phyloP scores from a whole-genome alignment of 2,797 vertebrate genomes.

The Chelon auratus region DNA sequence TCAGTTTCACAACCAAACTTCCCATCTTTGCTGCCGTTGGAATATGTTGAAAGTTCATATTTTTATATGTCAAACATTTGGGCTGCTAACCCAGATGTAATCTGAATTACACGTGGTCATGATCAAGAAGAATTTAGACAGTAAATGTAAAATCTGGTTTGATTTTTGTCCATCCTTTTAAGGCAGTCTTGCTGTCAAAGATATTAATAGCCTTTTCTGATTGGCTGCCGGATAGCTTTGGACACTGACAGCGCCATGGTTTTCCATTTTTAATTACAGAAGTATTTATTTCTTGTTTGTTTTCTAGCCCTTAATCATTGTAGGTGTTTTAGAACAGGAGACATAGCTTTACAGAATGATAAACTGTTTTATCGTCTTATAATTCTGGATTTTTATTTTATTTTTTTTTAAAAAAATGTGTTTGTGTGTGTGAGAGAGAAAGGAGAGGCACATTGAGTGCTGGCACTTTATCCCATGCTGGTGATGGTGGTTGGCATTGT shows the following conservation, averaged over 20 bases:
- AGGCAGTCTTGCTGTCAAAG: not conserved
- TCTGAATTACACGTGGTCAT: too few species aligned
- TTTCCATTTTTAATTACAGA: not conserved
- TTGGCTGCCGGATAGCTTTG: too few species aligned
- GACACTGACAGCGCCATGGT: too few species aligned
- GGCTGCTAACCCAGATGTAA: too few species aligned
- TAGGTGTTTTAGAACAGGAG: not conserved
- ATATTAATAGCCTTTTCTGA: too few species aligned
- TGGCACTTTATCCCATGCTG: slow-evolving; percentile 58
- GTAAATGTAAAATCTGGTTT: too few species aligned
- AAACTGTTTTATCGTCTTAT: slow-evolving; percentile 6
- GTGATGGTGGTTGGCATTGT: slow-evolving; percentile 61
- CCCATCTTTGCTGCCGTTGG: too few species aligned
- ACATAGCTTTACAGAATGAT: not conserved
- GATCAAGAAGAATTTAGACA: too few species aligned
- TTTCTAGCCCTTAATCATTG: not conserved
- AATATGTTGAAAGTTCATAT: too few species aligned
- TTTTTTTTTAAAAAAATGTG: not conserved
- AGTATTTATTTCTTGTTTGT: not conserved
- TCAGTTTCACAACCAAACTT: too few species aligned
- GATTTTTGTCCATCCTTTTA: not conserved
- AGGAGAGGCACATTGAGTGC: slow-evolving; percentile 45
- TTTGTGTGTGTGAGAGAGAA: slow-evolving; percentile 6
- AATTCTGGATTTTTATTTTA: not conserved
- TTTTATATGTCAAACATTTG: too few species aligned